A percentile compares a stretch with the other conserved stretches of the same genome.
These are phyloP conservation scores for Plutomurus gul DNA, from an alignment of 1,140 invertebrate genomes.

Conservation along the genomic window DNA sequence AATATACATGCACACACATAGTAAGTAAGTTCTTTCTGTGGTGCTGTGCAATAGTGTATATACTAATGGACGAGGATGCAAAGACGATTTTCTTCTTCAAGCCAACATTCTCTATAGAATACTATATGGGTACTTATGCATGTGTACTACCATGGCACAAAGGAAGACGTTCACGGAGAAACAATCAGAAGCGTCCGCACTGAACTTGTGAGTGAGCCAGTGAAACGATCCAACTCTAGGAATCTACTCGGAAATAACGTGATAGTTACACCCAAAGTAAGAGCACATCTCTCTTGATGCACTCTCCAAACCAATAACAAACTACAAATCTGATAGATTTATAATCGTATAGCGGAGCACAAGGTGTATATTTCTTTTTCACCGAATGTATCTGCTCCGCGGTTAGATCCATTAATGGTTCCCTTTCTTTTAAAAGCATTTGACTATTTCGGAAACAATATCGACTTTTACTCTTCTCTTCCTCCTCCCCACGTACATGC, in stretches of 20 bases:
- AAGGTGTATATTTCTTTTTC: conserved; percentile 45
- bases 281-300: conserved; percentile 42
- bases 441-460: conserved; percentile 54
- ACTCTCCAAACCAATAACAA: conserved; percentile 43
- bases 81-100: too few relatives aligned
- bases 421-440: conserved; percentile 54
- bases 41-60: too few relatives aligned
- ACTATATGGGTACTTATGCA: too few relatives aligned
- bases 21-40: too few relatives aligned
- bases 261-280: conserved; percentile 31
- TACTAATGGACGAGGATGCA: too few relatives aligned
- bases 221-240: neutral
- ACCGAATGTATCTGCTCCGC: conserved; percentile 28
- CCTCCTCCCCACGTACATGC: conserved; percentile 33
- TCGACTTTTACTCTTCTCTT: conserved; percentile 46
- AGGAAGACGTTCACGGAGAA: neutral
- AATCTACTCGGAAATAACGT: conserved; percentile 3
- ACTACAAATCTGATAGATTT: conserved; percentile 48
- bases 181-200: neutral
- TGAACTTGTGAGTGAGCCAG: too few relatives aligned
- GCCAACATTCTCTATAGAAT: too few relatives aligned
- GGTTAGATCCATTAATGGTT: conserved; percentile 49
- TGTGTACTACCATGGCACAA: too few relatives aligned
- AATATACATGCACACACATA: too few relatives aligned
- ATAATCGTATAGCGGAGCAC: conserved; percentile 41